These are phyloP conservation scores for Homarus gammarus DNA, from an alignment of 2,888 invertebrate genomes.

Conservation along the genomic window DNA sequence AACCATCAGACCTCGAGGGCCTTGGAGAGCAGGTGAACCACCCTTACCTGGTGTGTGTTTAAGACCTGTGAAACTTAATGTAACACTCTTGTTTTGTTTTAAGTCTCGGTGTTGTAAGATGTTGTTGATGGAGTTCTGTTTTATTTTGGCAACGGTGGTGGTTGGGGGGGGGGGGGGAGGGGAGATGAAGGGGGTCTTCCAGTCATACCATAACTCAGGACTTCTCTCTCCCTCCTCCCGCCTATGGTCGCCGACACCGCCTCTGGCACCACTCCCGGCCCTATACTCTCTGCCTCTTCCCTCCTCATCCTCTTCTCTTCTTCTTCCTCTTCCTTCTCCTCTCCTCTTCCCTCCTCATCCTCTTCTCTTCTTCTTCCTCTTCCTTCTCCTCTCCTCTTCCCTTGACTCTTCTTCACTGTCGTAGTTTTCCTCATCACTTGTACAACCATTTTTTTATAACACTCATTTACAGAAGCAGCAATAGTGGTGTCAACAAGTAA, in stretches of 20 bases:
- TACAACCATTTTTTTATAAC: too few relatives aligned
- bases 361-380: neutral
- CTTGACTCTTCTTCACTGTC: too few relatives aligned
- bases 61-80: too few relatives aligned
- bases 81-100: neutral
- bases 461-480: too few relatives aligned
- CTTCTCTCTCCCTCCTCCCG: too few relatives aligned
- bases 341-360: neutral
- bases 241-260: constrained; percentile 27
- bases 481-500: too few relatives aligned
- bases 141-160: constrained; percentile 33
- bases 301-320: neutral
- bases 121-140: neutral
- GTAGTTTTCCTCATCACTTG: too few relatives aligned
- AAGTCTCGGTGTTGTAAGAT: too few relatives aligned
- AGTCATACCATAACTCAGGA: constrained; percentile 55
- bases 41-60: too few relatives aligned
- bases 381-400: neutral
- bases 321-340: neutral
- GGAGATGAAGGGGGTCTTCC: constrained; percentile 31
- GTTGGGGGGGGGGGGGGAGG: too few relatives aligned
- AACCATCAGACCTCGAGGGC: too few relatives aligned
- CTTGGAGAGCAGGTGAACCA: too few relatives aligned
- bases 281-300: neutral
- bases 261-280: constrained; percentile 48